Base-by-base conservation (phyloP, 2,113 vertebrate species). In the Phalacrocorax pelagicus region DNA sequence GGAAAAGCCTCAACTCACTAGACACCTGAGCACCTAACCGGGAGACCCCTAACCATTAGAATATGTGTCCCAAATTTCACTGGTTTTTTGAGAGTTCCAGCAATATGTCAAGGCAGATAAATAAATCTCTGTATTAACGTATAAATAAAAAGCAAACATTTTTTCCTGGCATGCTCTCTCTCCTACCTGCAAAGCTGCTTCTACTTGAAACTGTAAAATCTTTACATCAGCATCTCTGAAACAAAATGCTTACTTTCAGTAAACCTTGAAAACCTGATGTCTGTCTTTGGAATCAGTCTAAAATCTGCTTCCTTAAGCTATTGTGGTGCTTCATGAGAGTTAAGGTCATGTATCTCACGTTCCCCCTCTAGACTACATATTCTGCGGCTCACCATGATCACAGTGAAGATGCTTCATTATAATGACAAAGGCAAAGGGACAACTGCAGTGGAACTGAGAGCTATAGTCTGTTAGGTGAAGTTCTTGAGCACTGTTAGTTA, bases 341-440 rank as follows among this genome's bases (percentile, higher is more conserved):
- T 88, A 62, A 63, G 11, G 10, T 77, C n/a, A 17, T 0, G 0
- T 22, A 30, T 23, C 36, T 52, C 44, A 20, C 1, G 1, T 12
- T 81, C 2, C 30, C 36, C 3, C 10, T 70, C 46, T n/a, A 36
- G 49, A n/a, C 6, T 32, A 2, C 6, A 1, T 30, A 18, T 21
- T 46, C 36, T 44, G 19, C 81, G 46, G 19, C 17, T 78, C 24
- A 24, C 34, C 27, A 5, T 15, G 44, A 47, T n/a, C 57, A 30
- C 0, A 1, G 13, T 59, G 38, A 85, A 59, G 30, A 27, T n/a
- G 55, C 11, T 72, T 67, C 36, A 20, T 73, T 73, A 47, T 5
- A 47, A 26, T 12, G 10, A 58, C 49, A 42, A 4, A 17, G 13
- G 47, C 18, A 75, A 55, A 71, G 32, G 22, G 34, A 54, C 46